phyloP scores from a whole-genome alignment of 1,140 invertebrate genomes.

The Drosophila varians region DNA sequence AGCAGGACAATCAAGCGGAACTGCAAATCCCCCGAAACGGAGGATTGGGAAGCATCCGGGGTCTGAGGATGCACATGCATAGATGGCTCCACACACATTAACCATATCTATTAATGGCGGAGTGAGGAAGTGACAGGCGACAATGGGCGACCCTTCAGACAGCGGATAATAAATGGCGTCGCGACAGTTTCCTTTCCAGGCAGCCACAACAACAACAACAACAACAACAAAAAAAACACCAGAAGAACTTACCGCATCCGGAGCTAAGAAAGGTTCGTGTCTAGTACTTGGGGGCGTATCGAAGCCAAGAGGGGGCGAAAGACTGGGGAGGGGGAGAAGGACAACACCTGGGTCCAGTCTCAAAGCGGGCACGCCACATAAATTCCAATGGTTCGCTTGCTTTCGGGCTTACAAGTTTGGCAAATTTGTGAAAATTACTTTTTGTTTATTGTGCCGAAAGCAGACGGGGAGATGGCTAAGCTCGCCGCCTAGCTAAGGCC shows the following conservation, averaged over 20 bases:
- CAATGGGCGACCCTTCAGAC: conserved; percentile 74
- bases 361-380: conserved; percentile 70
- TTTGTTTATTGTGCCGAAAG: conserved; percentile 81
- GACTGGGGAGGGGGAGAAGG: background rate
- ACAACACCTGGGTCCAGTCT: conserved; percentile 80
- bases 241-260: conserved; percentile 60
- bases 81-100: conserved; percentile 59
- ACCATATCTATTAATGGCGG: conserved; percentile 59
- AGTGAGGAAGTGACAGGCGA: conserved; percentile 46
- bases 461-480: conserved; percentile 52
- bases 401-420: conserved; percentile 77
- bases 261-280: conserved; percentile 64
- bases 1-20: conserved; percentile 41
- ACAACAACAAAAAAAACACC: conserved; percentile 7
- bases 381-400: conserved; percentile 72
- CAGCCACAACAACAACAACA: conserved; percentile 13
- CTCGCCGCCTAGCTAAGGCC: conserved; percentile 61
- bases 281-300: conserved; percentile 16
- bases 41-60: conserved; percentile 12
- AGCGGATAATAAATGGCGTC: conserved; percentile 81
- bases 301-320: background rate
- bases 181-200: conserved; percentile 80
- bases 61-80: conserved; percentile 34
- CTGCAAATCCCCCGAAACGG: background rate
- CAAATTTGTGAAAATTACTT: conserved; percentile 83